Base-by-base conservation (phyloP, 2,797 vertebrate genomes). In the Alfaro cultratus region DNA sequence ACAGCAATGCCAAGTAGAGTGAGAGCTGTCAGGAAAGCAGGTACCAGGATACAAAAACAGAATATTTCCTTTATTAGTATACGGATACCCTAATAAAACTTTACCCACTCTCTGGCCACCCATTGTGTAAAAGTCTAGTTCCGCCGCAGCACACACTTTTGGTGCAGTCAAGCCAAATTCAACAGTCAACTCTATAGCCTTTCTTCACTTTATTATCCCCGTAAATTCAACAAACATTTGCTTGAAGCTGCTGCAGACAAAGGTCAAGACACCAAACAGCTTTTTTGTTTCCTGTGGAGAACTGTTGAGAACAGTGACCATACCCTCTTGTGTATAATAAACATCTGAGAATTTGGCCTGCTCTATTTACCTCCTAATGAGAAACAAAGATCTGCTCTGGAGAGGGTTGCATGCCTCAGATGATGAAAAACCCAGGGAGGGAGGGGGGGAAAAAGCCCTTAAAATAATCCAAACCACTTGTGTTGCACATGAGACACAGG, bases 391-490 rank as follows among this genome's bases (percentile, higher is more conserved):
- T 92, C 89, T 87, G 91, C 83, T 92, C 93, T 91, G 88, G 90
- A 91, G 91, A 91, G 93, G 92, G 82, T 92, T 68, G 85, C 92
- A 92, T 91, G 93, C 91, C 89, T 92, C 88, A 94, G 91, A 93
- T 84, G 91, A 94, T 92, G 85, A 89, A 94, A 90, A 93, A 86
- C 60, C 83, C 77, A 79, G 76, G n/a, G 83, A 91, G 79, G 57
- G 79, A 70, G 36, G 75, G 73, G 26, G 3, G 49, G 76, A 86
- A 91, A 87, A 43, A 78, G 29, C 86, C 81, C 85, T 89, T 78
- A 55, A 88, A 90, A 91, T 95, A 94, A 96, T 94, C 93, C 89
- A 89, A 94, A 95, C 93, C 93, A 94, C 92, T 94, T 91, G 92
- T 89, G 88, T 43, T 76, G 80, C 88, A 85, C 76, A 80, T 43